phyloP scores from a whole-genome alignment of 2,113 vertebrate species.

The Takifugu flavidus region DNA sequence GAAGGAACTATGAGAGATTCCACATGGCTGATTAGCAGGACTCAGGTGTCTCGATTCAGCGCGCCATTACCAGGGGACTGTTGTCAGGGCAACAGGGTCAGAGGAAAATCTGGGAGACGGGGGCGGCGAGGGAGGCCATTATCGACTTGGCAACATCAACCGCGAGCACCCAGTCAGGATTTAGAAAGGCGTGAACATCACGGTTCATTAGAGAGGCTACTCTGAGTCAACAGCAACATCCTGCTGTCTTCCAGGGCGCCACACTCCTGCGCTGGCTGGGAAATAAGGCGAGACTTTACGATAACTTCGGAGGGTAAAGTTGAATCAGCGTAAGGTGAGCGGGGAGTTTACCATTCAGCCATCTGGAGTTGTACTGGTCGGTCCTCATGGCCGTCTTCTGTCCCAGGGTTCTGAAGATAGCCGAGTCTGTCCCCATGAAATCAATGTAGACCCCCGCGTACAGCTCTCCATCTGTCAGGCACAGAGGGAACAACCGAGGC shows the following conservation, averaged over 20 bases:
- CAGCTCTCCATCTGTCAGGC: conserved; percentile 89
- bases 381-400: conserved; percentile 98
- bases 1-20: conserved; percentile 34
- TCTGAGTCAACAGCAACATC: conserved; percentile 45
- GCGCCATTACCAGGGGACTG: conserved; percentile 45
- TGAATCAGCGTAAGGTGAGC: conserved; percentile 31
- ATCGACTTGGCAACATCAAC: conserved; percentile 53
- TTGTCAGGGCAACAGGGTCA: conserved; percentile 68
- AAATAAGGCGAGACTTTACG: conserved; percentile 3
- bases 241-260: conserved; percentile 23
- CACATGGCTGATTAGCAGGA: conserved; percentile 61
- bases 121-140: conserved; percentile 1
- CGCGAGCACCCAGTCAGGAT: conserved; percentile 31
- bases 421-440: conserved; percentile 98
- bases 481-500: conserved; percentile 25
- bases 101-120: conserved; percentile 43
- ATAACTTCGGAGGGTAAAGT: conserved; percentile 6
- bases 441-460: conserved; percentile 97
- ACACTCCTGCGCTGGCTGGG: conserved; percentile 30
- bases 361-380: conserved; percentile 98
- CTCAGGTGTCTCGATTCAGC: conserved; percentile 64
- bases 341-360: conserved; percentile 87
- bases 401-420: conserved; percentile 96
- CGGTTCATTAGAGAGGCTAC: conserved; percentile 45
- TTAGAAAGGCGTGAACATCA: conserved; percentile 35